Percentiles rank a stretch among this genome's conserved stretches.
These are phyloP conservation scores for Pteromalus puparum DNA, from an alignment of 1,140 invertebrate species.

Conservation along the genomic window DNA sequence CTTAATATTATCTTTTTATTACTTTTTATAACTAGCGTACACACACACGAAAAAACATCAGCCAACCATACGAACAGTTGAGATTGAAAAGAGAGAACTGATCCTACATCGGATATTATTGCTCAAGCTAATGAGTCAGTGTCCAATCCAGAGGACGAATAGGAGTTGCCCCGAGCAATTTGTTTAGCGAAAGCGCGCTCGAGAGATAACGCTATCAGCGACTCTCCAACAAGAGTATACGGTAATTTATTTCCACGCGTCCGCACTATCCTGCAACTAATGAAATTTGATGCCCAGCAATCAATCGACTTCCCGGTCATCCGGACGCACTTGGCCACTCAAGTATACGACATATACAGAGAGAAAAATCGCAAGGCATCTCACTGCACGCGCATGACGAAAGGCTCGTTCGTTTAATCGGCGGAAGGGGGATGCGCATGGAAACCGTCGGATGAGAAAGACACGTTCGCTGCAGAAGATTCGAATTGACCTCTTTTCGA, in stretches of 20 bases:
- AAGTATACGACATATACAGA: not conserved
- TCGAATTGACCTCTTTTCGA: conserved; percentile 18
- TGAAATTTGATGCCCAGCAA: conserved; percentile 60
- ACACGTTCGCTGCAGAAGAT: not conserved
- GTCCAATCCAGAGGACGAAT: conserved; percentile 33
- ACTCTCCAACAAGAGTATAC: not conserved
- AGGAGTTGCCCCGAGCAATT: conserved; percentile 42
- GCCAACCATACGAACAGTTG: too few relatives aligned
- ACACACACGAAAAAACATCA: too few relatives aligned
- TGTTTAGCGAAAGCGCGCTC: conserved; percentile 50
- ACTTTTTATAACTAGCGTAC: too few relatives aligned
- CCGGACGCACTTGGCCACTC: not conserved
- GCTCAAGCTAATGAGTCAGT: conserved; percentile 58
- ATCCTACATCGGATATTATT: conserved; percentile 50
- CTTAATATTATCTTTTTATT: too few relatives aligned
- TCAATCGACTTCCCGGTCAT: conserved; percentile 48
- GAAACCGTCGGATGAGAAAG: not conserved
- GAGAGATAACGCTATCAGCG: conserved; percentile 60
- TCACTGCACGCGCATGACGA: not conserved
- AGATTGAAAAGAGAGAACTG: too few relatives aligned
- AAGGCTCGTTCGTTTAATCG: not conserved
- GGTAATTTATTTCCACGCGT: conserved; percentile 52
- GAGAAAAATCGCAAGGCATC: not conserved
- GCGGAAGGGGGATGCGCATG: not conserved
- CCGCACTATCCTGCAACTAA: conserved; percentile 54